Evolutionary conservation across 2,113 vertebrate genomes (phyloP).

Genomic region (Panthera leo): DNA sequence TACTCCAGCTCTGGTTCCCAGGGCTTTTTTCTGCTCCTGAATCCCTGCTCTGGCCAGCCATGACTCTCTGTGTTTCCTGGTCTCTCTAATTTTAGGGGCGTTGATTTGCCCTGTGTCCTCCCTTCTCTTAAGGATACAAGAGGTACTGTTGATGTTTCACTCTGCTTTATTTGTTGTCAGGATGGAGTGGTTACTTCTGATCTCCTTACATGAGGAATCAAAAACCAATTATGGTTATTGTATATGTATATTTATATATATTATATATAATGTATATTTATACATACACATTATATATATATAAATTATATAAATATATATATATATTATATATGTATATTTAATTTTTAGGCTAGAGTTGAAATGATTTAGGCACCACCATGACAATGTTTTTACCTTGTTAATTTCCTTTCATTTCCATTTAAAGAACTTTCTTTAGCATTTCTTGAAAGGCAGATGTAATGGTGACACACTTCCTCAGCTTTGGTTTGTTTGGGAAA

Average conservation of each 20-base stretch:
- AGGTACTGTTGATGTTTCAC: neutral
- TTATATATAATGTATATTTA: too few species aligned
- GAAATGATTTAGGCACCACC: neutral
- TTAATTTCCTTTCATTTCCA: neutral
- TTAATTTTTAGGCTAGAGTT: neutral
- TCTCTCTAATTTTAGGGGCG: neutral
- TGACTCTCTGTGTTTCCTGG: neutral
- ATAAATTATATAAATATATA: too few species aligned
- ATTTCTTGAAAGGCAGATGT: neutral
- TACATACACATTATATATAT: neutral
- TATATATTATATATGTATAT: too few species aligned
- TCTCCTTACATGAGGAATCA: neutral
- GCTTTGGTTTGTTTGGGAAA: neutral
- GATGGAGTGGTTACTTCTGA: neutral
- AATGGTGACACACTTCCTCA: neutral
- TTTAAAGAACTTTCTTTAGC: neutral
- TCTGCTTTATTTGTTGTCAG: neutral
- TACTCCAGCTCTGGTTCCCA: neutral
- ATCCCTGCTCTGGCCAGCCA: neutral
- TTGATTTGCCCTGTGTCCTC: neutral
- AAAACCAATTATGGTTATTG: neutral
- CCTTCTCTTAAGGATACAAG: neutral
- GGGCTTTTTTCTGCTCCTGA: neutral
- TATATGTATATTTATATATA: too few species aligned
- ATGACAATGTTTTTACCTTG: neutral